These are phyloP conservation scores for Globodera ellingtonae DNA, from an alignment of 1,140 invertebrate genomes.

Conservation along the genomic window DNA sequence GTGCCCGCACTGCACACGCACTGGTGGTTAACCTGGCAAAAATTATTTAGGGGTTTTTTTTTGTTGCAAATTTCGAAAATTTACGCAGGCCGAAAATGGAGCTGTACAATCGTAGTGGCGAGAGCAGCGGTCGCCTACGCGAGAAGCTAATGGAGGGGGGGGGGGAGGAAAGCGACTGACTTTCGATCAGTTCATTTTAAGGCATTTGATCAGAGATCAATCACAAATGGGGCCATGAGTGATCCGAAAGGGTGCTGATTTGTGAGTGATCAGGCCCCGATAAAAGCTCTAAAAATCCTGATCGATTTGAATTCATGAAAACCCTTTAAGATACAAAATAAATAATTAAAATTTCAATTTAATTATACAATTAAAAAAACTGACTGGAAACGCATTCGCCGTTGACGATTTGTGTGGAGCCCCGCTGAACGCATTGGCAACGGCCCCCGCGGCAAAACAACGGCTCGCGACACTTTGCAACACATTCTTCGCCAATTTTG, in stretches of 20 bases:
- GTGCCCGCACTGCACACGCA: slow-evolving; percentile 65
- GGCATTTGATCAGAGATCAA: too few species aligned
- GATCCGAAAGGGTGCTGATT: too few species aligned
- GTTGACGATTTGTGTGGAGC: slow-evolving; percentile 58
- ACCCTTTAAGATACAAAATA: not conserved
- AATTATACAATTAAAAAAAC: slow-evolving; percentile 4
- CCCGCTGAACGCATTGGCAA: slow-evolving; percentile 64
- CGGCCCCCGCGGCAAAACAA: slow-evolving; percentile 62
- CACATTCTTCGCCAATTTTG: slow-evolving; percentile 59
- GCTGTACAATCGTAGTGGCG: slow-evolving; percentile 64
- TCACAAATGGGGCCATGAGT: too few species aligned
- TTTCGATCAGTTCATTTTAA: too few species aligned
- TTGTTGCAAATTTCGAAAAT: not conserved
- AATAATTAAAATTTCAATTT: not conserved
- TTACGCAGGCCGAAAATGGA: slow-evolving; percentile 64
- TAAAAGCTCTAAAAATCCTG: too few species aligned
- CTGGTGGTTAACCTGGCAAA: slow-evolving; percentile 44
- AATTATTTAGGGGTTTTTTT: too few species aligned
- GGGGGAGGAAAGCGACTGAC: not conserved
- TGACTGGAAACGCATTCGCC: slow-evolving; percentile 63
- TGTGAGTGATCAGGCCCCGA: too few species aligned
- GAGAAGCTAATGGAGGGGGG: slow-evolving; percentile 55
- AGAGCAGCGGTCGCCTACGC: slow-evolving; percentile 63
- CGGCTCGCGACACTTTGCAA: slow-evolving; percentile 60
- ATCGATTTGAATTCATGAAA: too few species aligned